These are phyloP conservation scores for Margarornis squamiger DNA, from an alignment of 2,797 vertebrate species.

Conservation along the genomic window DNA sequence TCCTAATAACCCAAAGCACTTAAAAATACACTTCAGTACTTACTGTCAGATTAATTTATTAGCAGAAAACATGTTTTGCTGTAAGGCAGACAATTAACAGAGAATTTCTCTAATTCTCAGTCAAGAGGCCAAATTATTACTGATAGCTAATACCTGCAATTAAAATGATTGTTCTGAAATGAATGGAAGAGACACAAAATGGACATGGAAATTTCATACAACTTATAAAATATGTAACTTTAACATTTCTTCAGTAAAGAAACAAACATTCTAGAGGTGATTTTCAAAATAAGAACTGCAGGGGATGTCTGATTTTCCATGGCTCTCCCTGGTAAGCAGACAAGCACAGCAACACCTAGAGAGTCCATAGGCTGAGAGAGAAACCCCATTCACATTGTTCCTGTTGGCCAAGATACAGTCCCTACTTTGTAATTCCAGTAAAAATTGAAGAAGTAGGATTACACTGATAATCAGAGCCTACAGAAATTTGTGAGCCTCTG, in stretches of 20 bases:
- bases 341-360: neutral
- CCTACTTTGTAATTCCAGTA: neutral
- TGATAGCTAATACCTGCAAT: neutral
- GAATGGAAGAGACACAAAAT: neutral
- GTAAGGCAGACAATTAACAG: conserved; percentile 30
- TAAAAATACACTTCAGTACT: neutral
- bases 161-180: neutral
- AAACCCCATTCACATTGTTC: neutral
- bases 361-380: neutral
- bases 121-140: neutral
- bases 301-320: neutral
- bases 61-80: conserved; percentile 39
- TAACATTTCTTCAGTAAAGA: neutral
- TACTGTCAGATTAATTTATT: conserved; percentile 36
- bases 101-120: neutral
- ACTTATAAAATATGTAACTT: conserved; percentile 32
- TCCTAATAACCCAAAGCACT: neutral
- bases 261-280: neutral
- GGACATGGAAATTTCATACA: neutral
- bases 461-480: neutral
- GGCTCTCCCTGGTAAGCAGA: neutral
- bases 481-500: neutral
- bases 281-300: neutral
- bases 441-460: neutral
- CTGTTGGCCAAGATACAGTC: neutral